A percentile compares a stretch with the other conserved stretches of the same genome.
These are phyloP conservation scores for Philonicus albiceps DNA, from an alignment of 2,888 invertebrate genomes.

Conservation along the genomic window DNA sequence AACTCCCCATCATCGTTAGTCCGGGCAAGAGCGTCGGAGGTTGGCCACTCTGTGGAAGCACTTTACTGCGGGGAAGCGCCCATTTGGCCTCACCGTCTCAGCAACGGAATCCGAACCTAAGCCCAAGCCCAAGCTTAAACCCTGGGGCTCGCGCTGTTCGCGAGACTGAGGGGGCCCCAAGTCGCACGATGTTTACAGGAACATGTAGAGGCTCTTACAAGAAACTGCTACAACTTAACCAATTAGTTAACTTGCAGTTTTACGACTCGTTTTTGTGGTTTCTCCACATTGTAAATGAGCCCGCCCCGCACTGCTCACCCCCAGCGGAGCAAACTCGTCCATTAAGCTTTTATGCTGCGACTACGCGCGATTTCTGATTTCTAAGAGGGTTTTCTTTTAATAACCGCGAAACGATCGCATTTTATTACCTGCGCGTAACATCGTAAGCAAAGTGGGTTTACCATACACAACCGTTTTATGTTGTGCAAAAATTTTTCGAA, in stretches of 20 bases:
- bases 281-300: background rate
- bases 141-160: background rate
- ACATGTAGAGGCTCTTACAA: background rate
- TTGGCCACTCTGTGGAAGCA: background rate
- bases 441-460: background rate
- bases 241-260: conserved; percentile 38
- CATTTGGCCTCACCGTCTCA: background rate
- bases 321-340: background rate
- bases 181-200: background rate
- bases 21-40: background rate
- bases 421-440: background rate
- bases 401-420: background rate
- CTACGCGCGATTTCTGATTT: background rate
- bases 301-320: background rate
- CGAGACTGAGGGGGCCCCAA: background rate
- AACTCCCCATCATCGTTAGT: background rate
- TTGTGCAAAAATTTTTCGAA: background rate
- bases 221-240: conserved; percentile 28
- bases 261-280: conserved; percentile 26
- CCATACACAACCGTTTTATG: background rate
- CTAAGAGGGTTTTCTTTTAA: background rate
- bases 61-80: background rate
- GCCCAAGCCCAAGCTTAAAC: too few species aligned
- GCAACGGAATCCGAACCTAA: background rate
- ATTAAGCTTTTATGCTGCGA: conserved; percentile 28